Percentiles rank a stretch among this genome's conserved stretches.
Evolutionary conservation across 2,888 invertebrate species (phyloP).

Genomic region (Heliconius cydno): DNA sequence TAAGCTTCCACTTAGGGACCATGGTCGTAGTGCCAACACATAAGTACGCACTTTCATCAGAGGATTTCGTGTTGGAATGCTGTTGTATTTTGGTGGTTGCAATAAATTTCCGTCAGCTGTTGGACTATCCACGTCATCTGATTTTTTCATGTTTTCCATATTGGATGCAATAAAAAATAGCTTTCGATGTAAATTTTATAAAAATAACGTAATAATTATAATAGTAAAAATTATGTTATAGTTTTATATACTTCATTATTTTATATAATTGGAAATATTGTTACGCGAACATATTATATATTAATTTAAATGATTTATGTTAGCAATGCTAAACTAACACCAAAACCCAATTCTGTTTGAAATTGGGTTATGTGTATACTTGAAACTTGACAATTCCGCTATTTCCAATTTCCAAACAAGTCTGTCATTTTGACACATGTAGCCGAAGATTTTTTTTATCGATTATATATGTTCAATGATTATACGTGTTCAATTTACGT

Average conservation of each 20-base stretch:
- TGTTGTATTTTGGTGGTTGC: constrained; percentile 73
- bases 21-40: constrained; percentile 94
- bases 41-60: constrained; percentile 95
- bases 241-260: constrained; percentile 29
- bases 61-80: constrained; percentile 74
- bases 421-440: constrained; percentile 22
- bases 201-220: constrained; percentile 6
- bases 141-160: constrained; percentile 56
- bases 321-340: constrained; percentile 39
- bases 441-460: background rate
- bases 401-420: background rate
- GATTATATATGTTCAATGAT: background rate
- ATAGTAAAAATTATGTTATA: constrained; percentile 13
- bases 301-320: constrained; percentile 27
- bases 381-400: constrained; percentile 36
- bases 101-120: constrained; percentile 75
- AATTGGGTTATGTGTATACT: constrained; percentile 45
- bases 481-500: background rate
- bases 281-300: constrained; percentile 12
- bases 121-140: constrained; percentile 65
- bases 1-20: constrained; percentile 96
- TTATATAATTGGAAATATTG: constrained; percentile 11
- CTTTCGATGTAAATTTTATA: constrained; percentile 18
- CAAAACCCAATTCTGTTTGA: constrained; percentile 41
- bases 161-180: constrained; percentile 29